phyloP scores from a whole-genome alignment of 2,888 invertebrate species.

The Drosophila merina region DNA sequence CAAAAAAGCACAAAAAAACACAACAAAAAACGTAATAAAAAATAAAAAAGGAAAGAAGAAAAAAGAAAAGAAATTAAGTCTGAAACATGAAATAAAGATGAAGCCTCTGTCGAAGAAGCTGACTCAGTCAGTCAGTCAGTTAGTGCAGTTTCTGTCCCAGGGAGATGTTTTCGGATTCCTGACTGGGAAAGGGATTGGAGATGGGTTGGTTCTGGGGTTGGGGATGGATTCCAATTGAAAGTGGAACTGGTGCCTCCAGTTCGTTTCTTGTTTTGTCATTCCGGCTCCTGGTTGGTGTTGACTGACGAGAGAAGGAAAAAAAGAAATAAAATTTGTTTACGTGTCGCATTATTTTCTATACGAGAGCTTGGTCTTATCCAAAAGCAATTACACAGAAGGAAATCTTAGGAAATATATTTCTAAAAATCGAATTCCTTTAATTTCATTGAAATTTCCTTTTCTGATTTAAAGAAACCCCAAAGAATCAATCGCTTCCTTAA shows the following conservation, averaged over 20 bases:
- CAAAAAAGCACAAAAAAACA: conserved; percentile 42
- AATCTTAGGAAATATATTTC: not conserved
- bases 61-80: conserved; percentile 60
- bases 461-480: no score
- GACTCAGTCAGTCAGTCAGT: conserved; percentile 50
- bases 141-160: conserved; percentile 30
- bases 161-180: conserved; percentile 15
- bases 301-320: conserved; percentile 34
- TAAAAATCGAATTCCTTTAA: no score
- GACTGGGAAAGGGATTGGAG: conserved; percentile 1
- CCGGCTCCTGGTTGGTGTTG: conserved; percentile 17
- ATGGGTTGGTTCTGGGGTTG: not conserved
- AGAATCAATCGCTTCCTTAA: no score
- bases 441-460: no score
- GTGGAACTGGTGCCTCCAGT: not conserved
- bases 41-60: conserved; percentile 14
- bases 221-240: not conserved
- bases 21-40: not conserved
- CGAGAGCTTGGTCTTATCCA: not conserved
- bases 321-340: conserved; percentile 66
- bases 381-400: conserved; percentile 56
- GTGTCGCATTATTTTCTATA: conserved; percentile 24
- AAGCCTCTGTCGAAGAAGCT: conserved; percentile 60
- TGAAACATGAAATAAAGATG: conserved; percentile 72
- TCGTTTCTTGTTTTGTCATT: conserved; percentile 18